Evolutionary conservation across 2,113 vertebrate species (phyloP), one percentile per base, ranked within the genome.

Genomic region (Lampris incognitus): DNA sequence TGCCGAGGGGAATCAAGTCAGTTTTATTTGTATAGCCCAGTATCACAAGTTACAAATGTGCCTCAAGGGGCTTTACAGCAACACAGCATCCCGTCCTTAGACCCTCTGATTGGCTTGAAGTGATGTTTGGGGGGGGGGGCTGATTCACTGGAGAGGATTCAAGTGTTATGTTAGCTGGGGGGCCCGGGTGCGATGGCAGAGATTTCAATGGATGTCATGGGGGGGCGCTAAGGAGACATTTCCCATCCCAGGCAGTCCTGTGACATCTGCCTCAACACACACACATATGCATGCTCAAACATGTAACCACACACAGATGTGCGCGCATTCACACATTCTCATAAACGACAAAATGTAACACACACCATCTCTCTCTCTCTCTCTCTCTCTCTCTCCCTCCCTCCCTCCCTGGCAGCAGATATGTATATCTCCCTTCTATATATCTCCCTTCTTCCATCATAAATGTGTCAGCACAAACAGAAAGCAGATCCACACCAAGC

Each of bases 161-260:
- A n/a, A 82, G 82, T 90, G 79, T 77, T 62, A 79, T 76, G 73
- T 74, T 42, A 52, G 76, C 74, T 76, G 67, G 83, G 74, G 73
- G 67, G 87, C 81, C 83, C 84, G 73, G 72, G 75, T 78, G 89
- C 75, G 85, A 73, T 71, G 58, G n/a, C 50, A 82, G 66, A 83
- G 76, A 76, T 84, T 79, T 83, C 69, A 59, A 7, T 82, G 78
- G 74, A 89, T 86, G 81, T 86, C 84, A 80, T 77, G 80, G 75
- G 67, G 81, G 75, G 81, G 59, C 40, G 69, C 64, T 85, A 87
- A 85, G 85, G 67, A 80, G 60, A 59, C 64, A 52, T 78, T 80
- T 74, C 84, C 63, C 79, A 36, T 74, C 48, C 66, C 11, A 40
- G 58, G 59, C 69, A 78, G 72, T 41, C n/a, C 13, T 24, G 57